Evolutionary conservation across 2,797 vertebrate species (phyloP), one percentile per base, ranked within the genome.

Genomic region (Coilia nasus): DNA sequence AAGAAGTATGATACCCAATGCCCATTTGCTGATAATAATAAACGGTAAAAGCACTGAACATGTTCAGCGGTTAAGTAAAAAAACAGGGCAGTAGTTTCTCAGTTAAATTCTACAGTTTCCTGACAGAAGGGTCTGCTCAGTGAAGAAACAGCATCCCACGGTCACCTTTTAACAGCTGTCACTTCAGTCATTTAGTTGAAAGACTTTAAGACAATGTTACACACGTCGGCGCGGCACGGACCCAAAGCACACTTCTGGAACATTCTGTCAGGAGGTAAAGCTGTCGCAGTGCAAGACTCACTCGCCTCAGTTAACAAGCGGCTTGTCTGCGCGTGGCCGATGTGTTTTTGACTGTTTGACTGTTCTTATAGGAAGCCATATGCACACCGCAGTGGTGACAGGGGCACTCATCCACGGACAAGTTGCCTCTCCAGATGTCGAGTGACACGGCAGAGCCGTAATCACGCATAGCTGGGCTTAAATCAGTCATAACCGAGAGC

Each of bases 351-450:
- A 84, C 85, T 83, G 87, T 47, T 3, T 47, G 46, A 47, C 85
- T 83, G 87, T 89, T 89, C 85, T 82, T 83, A 78, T 78, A 78
- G 85, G 88, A 90, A 88, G 83, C 86, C 88, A 90, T 88, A 88
- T 87, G 86, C 82, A 82, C 89, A 87, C 85, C 85, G 67, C 57
- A 88, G 85, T 85, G 85, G 87, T 86, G 86, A 88, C 41, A 83
- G 84, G 83, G 84, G 86, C 84, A 85, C 83, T 90, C 88, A 90
- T 87, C 90, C 88, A 89, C 85, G 86, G 86, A 87, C 87, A 87
- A 6, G 7, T n/a, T 44, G 71, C 31, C 31, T 88, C 88, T 90
- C 90, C 90, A 90, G 90, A 90, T 90, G 90, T 89, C 87, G 81
- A 81, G 87, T 88, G 90, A 88, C 88, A 89, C 86, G 86, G 84